phyloP scores from a whole-genome alignment of 2,888 invertebrate species.

The Caenorhabditis imperialis region DNA sequence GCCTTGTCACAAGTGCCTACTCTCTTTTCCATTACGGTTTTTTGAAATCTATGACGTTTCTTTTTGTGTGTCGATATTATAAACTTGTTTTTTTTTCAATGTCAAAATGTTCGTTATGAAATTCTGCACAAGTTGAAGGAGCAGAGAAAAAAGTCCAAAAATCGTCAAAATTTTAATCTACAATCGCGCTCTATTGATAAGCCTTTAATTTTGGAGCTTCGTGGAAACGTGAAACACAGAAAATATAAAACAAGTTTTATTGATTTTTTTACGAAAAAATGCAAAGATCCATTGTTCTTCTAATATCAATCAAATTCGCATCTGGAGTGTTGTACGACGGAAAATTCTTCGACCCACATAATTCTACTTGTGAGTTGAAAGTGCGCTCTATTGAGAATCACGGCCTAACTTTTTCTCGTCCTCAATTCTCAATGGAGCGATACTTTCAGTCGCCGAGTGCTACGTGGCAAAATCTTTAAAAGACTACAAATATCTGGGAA shows the following conservation, averaged over 20 bases:
- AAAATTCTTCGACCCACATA: conserved; percentile 30
- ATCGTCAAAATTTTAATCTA: no score
- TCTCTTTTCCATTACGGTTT: conserved; percentile 22
- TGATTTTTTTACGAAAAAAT: not conserved
- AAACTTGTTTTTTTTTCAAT: not conserved
- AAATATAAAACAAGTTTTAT: no score
- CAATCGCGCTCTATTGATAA: no score
- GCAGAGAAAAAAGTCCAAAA: no score
- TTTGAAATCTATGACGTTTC: conserved; percentile 22
- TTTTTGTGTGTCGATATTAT: not conserved
- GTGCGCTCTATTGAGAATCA: no score
- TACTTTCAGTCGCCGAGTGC: conserved; percentile 22
- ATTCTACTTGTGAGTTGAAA: conserved; percentile 25
- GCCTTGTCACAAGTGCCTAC: not conserved
- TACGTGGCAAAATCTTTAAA: conserved; percentile 6
- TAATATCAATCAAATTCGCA: conserved; percentile 14
- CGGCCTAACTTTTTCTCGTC: not conserved
- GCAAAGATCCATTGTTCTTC: no score
- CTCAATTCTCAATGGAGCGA: not conserved
- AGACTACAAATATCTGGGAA: conserved; percentile 28
- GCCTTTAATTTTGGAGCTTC: no score
- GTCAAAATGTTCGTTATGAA: no score
- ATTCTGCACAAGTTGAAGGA: no score
- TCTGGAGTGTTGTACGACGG: conserved; percentile 30
- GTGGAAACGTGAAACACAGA: no score